phyloP scores from a whole-genome alignment of 2,888 invertebrate genomes.

The Gonocerus acuteangulatus region DNA sequence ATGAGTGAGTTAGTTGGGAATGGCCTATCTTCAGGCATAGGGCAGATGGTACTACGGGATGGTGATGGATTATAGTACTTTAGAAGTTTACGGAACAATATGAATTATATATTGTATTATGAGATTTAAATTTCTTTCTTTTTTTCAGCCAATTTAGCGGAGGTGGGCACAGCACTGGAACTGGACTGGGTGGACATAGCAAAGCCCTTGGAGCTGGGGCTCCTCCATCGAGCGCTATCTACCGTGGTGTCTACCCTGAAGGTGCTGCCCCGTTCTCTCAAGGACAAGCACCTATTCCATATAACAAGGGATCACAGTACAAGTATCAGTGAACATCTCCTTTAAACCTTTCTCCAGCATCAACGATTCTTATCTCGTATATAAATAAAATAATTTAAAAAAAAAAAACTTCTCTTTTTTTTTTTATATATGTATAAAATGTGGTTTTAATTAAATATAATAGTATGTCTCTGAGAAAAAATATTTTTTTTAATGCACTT shows the following conservation, averaged over 20 bases:
- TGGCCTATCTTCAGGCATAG: too few species aligned
- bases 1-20: too few species aligned
- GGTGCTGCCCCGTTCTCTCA: slow-evolving; percentile 15
- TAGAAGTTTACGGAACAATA: too few species aligned
- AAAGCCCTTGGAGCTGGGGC: slow-evolving; percentile 16
- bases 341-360: neutral
- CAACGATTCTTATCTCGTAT: slow-evolving; percentile 2
- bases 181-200: slow-evolving; percentile 8
- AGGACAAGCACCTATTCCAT: slow-evolving; percentile 15
- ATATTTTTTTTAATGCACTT: slow-evolving; percentile 23
- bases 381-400: too few species aligned
- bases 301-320: slow-evolving; percentile 20
- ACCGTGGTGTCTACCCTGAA: slow-evolving; percentile 21
- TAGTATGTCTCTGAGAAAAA: slow-evolving; percentile 11
- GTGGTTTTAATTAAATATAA: slow-evolving; percentile 23
- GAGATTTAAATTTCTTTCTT: too few species aligned
- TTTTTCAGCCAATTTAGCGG: slow-evolving; percentile 21
- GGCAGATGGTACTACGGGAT: too few species aligned
- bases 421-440: slow-evolving; percentile 20
- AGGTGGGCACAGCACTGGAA: slow-evolving; percentile 12
- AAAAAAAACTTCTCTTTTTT: slow-evolving; percentile 6
- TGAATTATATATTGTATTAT: too few species aligned
- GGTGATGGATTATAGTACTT: too few species aligned
- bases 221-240: slow-evolving; percentile 18
- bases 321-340: slow-evolving; percentile 26